Percentiles rank a stretch among this genome's conserved stretches.
Evolutionary conservation across 1,140 invertebrate species (phyloP).

Genomic region (Drosophila fuyamai): DNA sequence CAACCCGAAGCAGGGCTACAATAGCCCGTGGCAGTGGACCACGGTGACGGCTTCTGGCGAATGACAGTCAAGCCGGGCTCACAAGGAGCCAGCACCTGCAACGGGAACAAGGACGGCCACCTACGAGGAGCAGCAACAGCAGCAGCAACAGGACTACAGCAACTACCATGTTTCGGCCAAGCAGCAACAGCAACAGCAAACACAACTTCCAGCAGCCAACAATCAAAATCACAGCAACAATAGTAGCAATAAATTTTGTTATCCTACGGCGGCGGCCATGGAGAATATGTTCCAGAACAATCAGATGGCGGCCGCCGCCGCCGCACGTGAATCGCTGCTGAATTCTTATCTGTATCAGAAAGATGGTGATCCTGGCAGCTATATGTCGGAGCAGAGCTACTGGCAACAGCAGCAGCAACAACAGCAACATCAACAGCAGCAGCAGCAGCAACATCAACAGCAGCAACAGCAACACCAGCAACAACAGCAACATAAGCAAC

Average conservation of each 20-base stretch:
- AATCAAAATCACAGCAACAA: slow-evolving; percentile 71
- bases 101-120: slow-evolving; percentile 49
- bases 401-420: slow-evolving; percentile 70
- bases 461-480: slow-evolving; percentile 40
- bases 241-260: slow-evolving; percentile 65
- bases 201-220: slow-evolving; percentile 54
- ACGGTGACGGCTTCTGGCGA: slow-evolving; percentile 86
- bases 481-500: slow-evolving; percentile 34
- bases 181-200: slow-evolving; percentile 42
- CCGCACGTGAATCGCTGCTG: slow-evolving; percentile 52
- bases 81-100: slow-evolving; percentile 78
- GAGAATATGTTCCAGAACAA: slow-evolving; percentile 77
- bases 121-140: slow-evolving; percentile 61
- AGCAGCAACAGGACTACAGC: slow-evolving; percentile 35
- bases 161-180: slow-evolving; percentile 25
- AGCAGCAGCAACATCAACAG: slow-evolving; percentile 23
- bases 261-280: slow-evolving; percentile 65
- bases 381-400: slow-evolving; percentile 65
- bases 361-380: slow-evolving; percentile 38
- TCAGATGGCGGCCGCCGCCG: slow-evolving; percentile 59
- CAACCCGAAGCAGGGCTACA: slow-evolving; percentile 85
- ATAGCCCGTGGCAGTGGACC: slow-evolving; percentile 86
- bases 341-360: slow-evolving; percentile 75
- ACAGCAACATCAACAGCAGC: slow-evolving; percentile 50
- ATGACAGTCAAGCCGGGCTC: slow-evolving; percentile 85